phyloP scores from a whole-genome alignment of 2,797 vertebrate species.

The Acropternis orthonyx region DNA sequence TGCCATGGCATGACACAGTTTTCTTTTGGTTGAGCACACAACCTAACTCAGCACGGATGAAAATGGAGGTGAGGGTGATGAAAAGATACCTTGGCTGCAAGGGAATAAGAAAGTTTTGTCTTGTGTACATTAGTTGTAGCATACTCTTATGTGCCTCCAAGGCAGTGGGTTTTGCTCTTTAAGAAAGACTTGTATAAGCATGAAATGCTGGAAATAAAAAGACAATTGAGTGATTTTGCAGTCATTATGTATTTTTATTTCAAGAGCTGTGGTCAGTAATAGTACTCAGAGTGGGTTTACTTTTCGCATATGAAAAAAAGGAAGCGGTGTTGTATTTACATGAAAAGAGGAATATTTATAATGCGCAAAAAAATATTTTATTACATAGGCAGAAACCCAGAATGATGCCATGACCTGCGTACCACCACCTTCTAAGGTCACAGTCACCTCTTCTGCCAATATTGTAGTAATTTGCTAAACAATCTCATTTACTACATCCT shows the following conservation, averaged over 20 bases:
- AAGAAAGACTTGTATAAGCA: not conserved
- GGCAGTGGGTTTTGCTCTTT: not conserved
- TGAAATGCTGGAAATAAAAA: not conserved
- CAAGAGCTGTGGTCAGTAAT: not conserved
- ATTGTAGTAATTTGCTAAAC: not conserved
- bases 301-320: not conserved
- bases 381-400: not conserved
- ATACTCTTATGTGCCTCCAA: not conserved
- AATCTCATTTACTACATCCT: not conserved
- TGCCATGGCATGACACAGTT: not conserved
- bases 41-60: not conserved
- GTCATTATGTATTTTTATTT: not conserved
- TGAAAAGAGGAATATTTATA: not conserved
- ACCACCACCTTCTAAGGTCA: not conserved
- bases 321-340: not conserved
- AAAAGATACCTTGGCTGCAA: not conserved
- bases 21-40: not conserved
- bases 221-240: not conserved
- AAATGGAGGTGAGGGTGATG: not conserved
- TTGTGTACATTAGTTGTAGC: not conserved
- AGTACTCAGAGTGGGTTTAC: not conserved
- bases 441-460: not conserved
- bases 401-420: not conserved
- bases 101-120: not conserved
- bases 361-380: not conserved